phyloP scores from a whole-genome alignment of 2,797 vertebrate species.

The Garrulus glandarius region DNA sequence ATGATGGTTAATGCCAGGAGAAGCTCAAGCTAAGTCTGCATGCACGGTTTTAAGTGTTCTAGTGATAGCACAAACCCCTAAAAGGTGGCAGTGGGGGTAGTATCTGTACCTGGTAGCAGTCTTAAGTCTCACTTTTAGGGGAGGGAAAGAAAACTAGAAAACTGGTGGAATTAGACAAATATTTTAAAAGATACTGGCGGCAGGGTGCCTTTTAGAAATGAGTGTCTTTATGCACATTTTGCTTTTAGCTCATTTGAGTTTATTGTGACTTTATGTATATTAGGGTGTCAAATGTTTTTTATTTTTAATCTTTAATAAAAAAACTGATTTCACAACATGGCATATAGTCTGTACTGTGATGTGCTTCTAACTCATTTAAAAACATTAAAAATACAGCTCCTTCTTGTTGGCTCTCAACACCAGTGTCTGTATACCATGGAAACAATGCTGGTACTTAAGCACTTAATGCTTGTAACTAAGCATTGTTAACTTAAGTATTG shows the following conservation, averaged over 20 bases:
- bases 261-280: slow-evolving; percentile 60
- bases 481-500: background rate
- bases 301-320: slow-evolving; percentile 65
- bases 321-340: background rate
- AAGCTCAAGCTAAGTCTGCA: background rate
- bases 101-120: background rate
- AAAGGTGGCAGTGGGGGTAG: slow-evolving; percentile 37
- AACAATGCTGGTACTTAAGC: slow-evolving; percentile 28
- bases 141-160: slow-evolving; percentile 47
- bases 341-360: background rate
- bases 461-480: slow-evolving; percentile 18
- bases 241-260: slow-evolving; percentile 53
- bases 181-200: background rate
- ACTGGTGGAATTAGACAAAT: background rate
- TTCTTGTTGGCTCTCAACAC: background rate
- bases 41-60: slow-evolving; percentile 6
- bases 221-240: slow-evolving; percentile 43
- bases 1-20: background rate
- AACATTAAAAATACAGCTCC: background rate
- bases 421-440: background rate
- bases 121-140: slow-evolving; percentile 31
- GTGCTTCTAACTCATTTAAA: background rate
- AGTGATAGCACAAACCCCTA: slow-evolving; percentile 30
- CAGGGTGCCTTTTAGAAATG: slow-evolving; percentile 59
- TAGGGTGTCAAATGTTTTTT: slow-evolving; percentile 45